Conservation (phyloP, 2,797 vertebrate genomes). For the Spheniscus humboldti region DNA sequence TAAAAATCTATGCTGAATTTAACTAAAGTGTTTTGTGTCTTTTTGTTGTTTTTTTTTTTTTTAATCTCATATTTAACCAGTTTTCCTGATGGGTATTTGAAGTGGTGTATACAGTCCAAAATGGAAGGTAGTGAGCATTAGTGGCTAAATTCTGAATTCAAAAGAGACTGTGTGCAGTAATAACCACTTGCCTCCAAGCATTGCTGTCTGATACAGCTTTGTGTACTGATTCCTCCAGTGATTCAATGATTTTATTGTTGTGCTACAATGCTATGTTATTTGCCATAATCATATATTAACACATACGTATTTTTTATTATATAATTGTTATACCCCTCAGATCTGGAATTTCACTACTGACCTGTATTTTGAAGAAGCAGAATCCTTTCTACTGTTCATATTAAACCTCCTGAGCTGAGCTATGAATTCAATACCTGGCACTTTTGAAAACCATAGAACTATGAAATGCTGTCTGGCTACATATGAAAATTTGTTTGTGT, state of each 20-base stretch:
- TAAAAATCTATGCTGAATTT: not conserved
- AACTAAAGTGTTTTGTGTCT: not conserved
- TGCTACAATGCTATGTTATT: not conserved
- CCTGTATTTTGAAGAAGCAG: not conserved
- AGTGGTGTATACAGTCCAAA: not conserved
- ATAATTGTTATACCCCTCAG: not conserved
- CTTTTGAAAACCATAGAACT: not conserved
- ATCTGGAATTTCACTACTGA: not conserved
- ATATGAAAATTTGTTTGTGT: not conserved
- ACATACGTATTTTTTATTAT: not conserved
- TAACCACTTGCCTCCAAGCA: not conserved
- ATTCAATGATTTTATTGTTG: not conserved
- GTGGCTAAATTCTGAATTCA: not conserved
- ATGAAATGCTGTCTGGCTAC: not conserved
- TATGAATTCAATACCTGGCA: not conserved
- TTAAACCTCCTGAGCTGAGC: not conserved
- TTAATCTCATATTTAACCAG: not conserved
- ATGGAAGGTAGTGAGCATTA: not conserved
- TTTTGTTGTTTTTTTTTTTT: not conserved
- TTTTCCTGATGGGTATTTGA: not conserved
- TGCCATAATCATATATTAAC: not conserved
- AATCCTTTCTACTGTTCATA: not conserved
- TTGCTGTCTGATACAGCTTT: not conserved
- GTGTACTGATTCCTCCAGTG: not conserved
- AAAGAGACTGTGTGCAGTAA: not conserved